Evolutionary conservation across 1,140 invertebrate genomes (phyloP).

Genomic region (Bilobella aurantiaca): DNA sequence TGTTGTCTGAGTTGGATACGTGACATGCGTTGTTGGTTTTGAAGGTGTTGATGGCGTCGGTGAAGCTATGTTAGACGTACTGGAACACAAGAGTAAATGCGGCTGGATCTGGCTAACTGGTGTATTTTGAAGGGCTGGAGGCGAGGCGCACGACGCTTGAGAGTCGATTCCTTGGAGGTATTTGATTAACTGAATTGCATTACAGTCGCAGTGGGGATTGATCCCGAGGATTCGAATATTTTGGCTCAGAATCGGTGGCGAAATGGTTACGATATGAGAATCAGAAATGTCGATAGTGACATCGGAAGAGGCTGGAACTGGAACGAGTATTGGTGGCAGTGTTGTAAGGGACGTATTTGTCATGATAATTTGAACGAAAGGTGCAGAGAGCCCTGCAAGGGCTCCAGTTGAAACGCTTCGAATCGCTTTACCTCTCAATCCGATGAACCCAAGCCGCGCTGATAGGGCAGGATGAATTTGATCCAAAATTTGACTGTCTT

Average conservation of each 20-base stretch:
- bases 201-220: conserved; percentile 79
- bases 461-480: conserved; percentile 66
- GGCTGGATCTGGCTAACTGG: conserved; percentile 62
- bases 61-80: conserved; percentile 42
- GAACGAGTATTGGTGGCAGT: conserved; percentile 69
- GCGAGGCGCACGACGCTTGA: conserved; percentile 53
- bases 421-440: conserved; percentile 60
- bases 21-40: conserved; percentile 38
- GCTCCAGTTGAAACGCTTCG: conserved; percentile 69
- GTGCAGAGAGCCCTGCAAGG: conserved; percentile 64
- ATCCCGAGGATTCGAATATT: conserved; percentile 63
- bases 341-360: conserved; percentile 67
- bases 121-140: conserved; percentile 54
- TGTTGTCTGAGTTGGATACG: conserved; percentile 37
- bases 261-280: conserved; percentile 61
- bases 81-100: conserved; percentile 66
- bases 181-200: conserved; percentile 59
- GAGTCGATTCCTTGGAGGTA: conserved; percentile 53
- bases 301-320: conserved; percentile 73
- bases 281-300: conserved; percentile 66
- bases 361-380: conserved; percentile 57
- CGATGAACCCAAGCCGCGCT: conserved; percentile 61
- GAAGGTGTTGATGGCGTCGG: conserved; percentile 34
- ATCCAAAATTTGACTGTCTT: conserved; percentile 68
- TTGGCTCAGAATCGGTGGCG: conserved; percentile 61